A percentile compares a stretch with the other conserved stretches of the same genome.
These are phyloP conservation scores for Trididemnum nubilum DNA, from an alignment of 23 tunicate species.

Conservation along the genomic window DNA sequence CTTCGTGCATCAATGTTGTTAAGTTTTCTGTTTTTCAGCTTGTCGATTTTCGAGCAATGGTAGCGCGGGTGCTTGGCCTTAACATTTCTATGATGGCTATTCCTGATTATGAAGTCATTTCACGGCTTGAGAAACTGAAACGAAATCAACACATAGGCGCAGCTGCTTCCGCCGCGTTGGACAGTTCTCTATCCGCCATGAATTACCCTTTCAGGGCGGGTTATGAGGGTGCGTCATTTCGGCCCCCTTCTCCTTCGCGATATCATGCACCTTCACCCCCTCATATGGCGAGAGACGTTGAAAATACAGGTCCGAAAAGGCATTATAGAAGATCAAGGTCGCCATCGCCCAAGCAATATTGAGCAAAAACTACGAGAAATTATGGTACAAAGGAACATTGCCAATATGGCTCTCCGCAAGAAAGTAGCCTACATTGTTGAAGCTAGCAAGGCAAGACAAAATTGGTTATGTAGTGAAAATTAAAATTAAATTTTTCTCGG, in stretches of 20 bases:
- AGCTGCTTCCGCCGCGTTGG: slow-evolving; percentile 53
- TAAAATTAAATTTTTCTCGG: too few relatives aligned
- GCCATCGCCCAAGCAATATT: slow-evolving; percentile 53
- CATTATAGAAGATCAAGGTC: slow-evolving; percentile 71
- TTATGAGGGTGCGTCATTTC: slow-evolving; percentile 14
- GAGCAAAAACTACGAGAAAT: too few relatives aligned
- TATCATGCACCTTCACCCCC: slow-evolving; percentile 37
- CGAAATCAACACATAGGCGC: slow-evolving; percentile 79
- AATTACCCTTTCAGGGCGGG: slow-evolving; percentile 52
- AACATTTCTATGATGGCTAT: slow-evolving; percentile 79
- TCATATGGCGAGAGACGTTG: slow-evolving; percentile 5
- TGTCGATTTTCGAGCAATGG: slow-evolving; percentile 88
- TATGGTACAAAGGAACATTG: too few relatives aligned
- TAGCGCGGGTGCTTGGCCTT: slow-evolving; percentile 89
- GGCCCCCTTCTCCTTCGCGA: slow-evolving; percentile 17
- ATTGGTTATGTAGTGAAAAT: too few relatives aligned
- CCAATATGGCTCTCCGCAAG: too few relatives aligned
- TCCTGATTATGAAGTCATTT: slow-evolving; percentile 91
- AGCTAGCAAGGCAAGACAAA: too few relatives aligned
- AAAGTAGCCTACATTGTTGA: too few relatives aligned
- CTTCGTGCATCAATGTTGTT: too few relatives aligned
- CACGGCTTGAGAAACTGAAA: slow-evolving; percentile 75
- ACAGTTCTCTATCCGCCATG: slow-evolving; percentile 47
- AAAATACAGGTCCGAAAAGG: slow-evolving; percentile 40
- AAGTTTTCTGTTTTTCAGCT: slow-evolving; percentile 41